Base-by-base conservation (phyloP, 1,140 invertebrate species). In the Mylabris phalerata region DNA sequence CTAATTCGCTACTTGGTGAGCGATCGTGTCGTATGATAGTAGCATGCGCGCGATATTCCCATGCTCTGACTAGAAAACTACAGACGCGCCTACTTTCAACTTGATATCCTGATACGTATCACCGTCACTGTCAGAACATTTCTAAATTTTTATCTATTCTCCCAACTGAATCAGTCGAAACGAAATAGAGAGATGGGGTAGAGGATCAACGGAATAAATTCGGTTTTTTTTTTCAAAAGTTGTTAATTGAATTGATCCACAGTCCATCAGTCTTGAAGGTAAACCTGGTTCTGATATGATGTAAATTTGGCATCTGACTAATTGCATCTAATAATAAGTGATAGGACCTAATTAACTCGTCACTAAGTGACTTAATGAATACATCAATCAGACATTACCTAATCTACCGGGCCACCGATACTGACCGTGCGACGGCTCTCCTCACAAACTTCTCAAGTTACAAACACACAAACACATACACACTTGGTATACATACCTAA, bases 231-330 rank as follows among this genome's bases (percentile, higher is more conserved):
- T 19, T 19, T 19, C 19, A 19, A 32, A 32, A 32, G 32, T 7
- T 32, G 32, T 32, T 32, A 32, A 32, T 32, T 32, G 32, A 32
- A 32, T 32, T 32, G 32, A 32, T 32, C 32, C 32, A 32, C 32
- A 32, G 32, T 32, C 32, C 3, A 32, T 32, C 32, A 32, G 32
- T 32, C 32, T 32, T 32, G 32, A 32, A 32, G 32, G 32, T 32
- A 32, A 32, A 32, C 32, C 32, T 32, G 32, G 7, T 32, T 7
- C 32, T 10, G 45, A 60, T 51, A 58, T 62, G 63, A 65, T 55
- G 58, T 54, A 56, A 57, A 63, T 63, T 65, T 65, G 64, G 64
- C 64, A 65, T 57, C 54, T 65, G 59, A 65, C 64, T 65, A 65
- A 65, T 65, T 65, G 61, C 57, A 50, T 45, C 54, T 58, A 57